Base-by-base conservation (phyloP, 2,888 invertebrate genomes). In the Diplolepis rosae region DNA sequence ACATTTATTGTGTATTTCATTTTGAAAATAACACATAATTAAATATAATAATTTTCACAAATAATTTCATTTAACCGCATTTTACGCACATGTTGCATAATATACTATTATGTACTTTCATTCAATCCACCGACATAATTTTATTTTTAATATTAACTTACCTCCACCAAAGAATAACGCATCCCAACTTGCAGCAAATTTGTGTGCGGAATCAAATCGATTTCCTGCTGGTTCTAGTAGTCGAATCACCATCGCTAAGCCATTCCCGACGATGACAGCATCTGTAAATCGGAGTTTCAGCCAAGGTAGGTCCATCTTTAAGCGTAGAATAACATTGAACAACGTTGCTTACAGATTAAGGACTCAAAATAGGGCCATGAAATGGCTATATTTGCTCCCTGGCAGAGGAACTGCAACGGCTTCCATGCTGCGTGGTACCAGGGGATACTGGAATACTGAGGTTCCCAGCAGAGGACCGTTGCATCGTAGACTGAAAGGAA, bases 181-280 rank as follows among this genome's bases (percentile, higher is more conserved):
- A 83, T 95, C 95, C 95, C 95, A 95, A 1, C 93, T 93, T 0
- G 93, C 94, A 79, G 93, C 93, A 56, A 94, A 92, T 66, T 91
- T 89, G 32, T 90, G 89, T 2, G 93, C 93, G 70, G 93, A 92
- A 84, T 91, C 91, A 84, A 92, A 91, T 77, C 93, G 83, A 72
- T 88, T 87, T 45, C 91, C 90, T 0, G 92, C 92, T 9, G 92
- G 91, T 81, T 93, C 91, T 75, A 93, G 90, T 56, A 95, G 92
- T 73, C 95, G 91, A 27, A 93, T 89, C 73, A 94, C 90, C 93
- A 96, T 93, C 42, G 94, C 92, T 22, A 95, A 83, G 22, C 94
- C 95, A 86, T 96, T 96, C 3, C 92, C 92, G 22, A 94, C 87
- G 52, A 96, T 95, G 1, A 94, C 86, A 1, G 93, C 88, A 90